A percentile compares a stretch with the other conserved stretches of the same genome.
These are phyloP conservation scores for Brachyhypopomus gauderio DNA, from an alignment of 2,113 vertebrate genomes.

Conservation along the genomic window DNA sequence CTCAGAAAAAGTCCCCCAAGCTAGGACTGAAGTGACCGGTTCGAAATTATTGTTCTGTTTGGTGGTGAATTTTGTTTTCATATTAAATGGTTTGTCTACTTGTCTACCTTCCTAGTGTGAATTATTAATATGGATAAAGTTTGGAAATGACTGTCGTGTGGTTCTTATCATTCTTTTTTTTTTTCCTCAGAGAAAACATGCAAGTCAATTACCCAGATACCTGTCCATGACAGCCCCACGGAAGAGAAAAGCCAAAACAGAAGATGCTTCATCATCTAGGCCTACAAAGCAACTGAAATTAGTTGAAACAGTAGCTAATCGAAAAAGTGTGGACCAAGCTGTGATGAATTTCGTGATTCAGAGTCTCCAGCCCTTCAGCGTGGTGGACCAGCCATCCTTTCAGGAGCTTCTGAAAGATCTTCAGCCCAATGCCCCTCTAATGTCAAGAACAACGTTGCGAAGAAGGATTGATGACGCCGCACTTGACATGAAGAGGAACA, in stretches of 20 bases:
- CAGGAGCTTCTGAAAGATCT: constrained; percentile 11
- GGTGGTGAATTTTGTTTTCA: too few relatives aligned
- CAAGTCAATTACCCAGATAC: background rate
- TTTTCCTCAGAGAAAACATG: constrained; percentile 38
- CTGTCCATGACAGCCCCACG: constrained; percentile 1
- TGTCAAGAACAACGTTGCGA: constrained; percentile 25
- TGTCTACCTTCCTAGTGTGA: too few relatives aligned
- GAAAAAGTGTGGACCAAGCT: too few relatives aligned
- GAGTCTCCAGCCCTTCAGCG: too few relatives aligned
- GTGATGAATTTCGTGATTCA: too few relatives aligned
- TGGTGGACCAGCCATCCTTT: too few relatives aligned
- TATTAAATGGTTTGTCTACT: too few relatives aligned
- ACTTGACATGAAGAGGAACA: constrained; percentile 24
- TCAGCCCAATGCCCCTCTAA: constrained; percentile 29
- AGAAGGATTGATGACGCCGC: constrained; percentile 12
- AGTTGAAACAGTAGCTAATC: constrained; percentile 16
- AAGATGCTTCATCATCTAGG: background rate
- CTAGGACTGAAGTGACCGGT: too few relatives aligned
- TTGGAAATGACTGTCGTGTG: too few relatives aligned
- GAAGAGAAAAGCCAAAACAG: constrained; percentile 16
- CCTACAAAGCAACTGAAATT: constrained; percentile 12
- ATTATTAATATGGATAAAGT: too few relatives aligned
- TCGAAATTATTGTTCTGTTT: too few relatives aligned
- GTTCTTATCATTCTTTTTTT: background rate
- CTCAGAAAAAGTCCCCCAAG: too few relatives aligned